Percentiles rank a stretch among this genome's conserved stretches.
Conservation (phyloP, 2,888 invertebrate genomes). For the Deroplatys truncata region DNA sequence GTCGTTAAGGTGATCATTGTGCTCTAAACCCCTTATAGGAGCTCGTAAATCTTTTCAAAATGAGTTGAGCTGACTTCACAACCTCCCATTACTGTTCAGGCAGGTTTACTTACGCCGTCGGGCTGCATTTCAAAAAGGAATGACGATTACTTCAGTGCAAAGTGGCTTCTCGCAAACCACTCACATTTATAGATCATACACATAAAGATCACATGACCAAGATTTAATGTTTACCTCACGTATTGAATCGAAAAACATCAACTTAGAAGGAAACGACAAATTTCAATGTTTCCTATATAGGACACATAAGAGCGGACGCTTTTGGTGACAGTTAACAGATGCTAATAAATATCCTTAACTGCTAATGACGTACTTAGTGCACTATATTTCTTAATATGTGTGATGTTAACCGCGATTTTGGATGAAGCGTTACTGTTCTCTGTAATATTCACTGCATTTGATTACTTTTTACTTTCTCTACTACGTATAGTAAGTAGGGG, state of each 20-base stretch:
- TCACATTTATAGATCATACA: background rate
- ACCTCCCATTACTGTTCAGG: background rate
- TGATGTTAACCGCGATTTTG: too few species aligned
- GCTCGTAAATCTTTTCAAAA: conserved; percentile 1
- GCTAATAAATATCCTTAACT: too few species aligned
- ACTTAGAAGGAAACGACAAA: background rate
- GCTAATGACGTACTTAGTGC: too few species aligned
- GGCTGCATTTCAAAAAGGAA: background rate
- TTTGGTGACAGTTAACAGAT: too few species aligned
- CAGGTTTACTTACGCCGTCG: background rate
- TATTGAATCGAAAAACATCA: background rate
- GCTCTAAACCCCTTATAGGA: background rate
- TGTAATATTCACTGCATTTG: too few species aligned
- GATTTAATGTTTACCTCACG: background rate
- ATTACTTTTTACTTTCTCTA: too few species aligned
- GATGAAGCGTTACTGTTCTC: too few species aligned
- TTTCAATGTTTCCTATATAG: too few species aligned
- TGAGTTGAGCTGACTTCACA: background rate
- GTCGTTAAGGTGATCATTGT: background rate
- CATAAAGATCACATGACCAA: background rate
- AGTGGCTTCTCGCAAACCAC: background rate
- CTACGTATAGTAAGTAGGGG: too few species aligned
- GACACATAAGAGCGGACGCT: too few species aligned
- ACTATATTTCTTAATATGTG: too few species aligned
- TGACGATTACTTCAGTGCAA: background rate